Percentiles rank a stretch among this genome's conserved stretches.
Conservation (phyloP, 2,113 vertebrate species). For the Semnornis frantzii region DNA sequence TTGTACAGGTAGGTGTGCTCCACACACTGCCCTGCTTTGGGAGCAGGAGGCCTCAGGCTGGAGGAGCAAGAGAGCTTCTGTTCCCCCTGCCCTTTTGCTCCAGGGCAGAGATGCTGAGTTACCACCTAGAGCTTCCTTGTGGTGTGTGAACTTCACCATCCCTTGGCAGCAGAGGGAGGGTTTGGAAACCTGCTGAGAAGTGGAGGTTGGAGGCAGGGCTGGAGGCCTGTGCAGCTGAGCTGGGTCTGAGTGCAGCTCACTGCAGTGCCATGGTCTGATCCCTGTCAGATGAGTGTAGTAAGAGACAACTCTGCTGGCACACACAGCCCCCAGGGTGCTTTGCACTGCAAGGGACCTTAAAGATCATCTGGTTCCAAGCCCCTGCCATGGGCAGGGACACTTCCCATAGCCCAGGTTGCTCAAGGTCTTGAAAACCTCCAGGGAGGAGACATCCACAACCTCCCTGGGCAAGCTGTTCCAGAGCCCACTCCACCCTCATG, state of each 20-base stretch:
- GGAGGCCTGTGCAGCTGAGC: background rate
- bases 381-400: no score
- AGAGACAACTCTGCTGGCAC: background rate
- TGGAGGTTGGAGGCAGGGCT: accelerated
- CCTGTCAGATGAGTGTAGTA: background rate
- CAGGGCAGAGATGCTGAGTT: background rate
- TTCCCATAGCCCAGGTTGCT: no score
- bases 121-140: background rate
- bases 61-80: background rate
- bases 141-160: background rate
- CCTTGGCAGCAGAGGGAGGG: background rate
- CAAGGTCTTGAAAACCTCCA: no score
- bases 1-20: slow-evolving; percentile 86
- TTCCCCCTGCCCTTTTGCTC: background rate
- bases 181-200: background rate
- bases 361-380: no score
- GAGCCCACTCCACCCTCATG: no score
- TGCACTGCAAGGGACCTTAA: no score
- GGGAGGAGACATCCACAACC: no score
- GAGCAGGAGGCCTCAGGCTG: background rate
- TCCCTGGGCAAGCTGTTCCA: no score
- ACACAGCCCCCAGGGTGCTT: background rate
- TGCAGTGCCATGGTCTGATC: background rate
- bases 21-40: background rate
- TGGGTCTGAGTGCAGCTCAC: background rate